Percentiles rank a stretch among this genome's conserved stretches.
Conservation (phyloP, 2,113 vertebrate genomes). For the Ochotona princeps region DNA sequence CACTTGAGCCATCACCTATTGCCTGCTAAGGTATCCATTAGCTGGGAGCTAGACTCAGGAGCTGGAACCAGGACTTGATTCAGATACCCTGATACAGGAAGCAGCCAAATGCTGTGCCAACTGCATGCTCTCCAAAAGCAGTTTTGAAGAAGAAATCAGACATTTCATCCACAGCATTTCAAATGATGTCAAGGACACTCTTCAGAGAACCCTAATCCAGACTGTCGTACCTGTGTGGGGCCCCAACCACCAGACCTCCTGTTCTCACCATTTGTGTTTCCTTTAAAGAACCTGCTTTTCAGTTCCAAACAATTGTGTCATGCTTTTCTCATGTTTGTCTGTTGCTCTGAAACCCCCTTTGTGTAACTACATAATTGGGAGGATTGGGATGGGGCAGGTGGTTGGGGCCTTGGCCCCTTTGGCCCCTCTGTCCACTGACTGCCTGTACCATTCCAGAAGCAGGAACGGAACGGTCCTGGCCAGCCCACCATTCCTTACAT, state of each 20-base stretch:
- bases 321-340: neutral
- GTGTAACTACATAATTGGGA: neutral
- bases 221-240: neutral
- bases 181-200: neutral
- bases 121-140: too few species aligned
- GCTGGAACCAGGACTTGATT: too few species aligned
- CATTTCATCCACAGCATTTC: neutral
- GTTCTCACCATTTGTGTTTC: neutral
- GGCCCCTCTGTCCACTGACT: neutral
- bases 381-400: too few species aligned
- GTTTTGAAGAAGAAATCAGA: neutral
- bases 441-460: neutral
- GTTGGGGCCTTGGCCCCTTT: neutral
- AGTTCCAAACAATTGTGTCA: neutral
- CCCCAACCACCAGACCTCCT: neutral
- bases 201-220: neutral
- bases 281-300: neutral
- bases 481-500: neutral
- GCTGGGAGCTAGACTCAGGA: too few species aligned
- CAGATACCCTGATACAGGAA: too few species aligned
- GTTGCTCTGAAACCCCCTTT: neutral
- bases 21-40: too few species aligned
- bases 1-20: too few species aligned
- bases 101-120: too few species aligned
- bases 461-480: accelerated